phyloP scores from a whole-genome alignment of 2,888 invertebrate genomes.

The Apotomis capreana region DNA sequence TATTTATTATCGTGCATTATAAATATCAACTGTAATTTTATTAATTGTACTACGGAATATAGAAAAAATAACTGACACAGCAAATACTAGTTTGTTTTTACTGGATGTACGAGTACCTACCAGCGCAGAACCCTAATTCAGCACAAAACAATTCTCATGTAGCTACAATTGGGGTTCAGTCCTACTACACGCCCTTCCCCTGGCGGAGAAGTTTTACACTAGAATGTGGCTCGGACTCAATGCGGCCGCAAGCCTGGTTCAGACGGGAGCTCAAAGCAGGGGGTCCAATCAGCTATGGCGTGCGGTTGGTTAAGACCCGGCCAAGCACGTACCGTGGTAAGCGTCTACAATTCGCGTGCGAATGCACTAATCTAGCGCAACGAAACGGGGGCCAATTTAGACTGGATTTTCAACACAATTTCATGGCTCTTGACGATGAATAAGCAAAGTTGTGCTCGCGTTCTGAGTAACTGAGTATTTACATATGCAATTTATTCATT shows the following conservation, averaged over 20 bases:
- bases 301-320: constrained; percentile 11
- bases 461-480: constrained; percentile 8
- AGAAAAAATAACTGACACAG: no score
- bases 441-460: constrained; percentile 21
- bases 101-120: neutral
- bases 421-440: constrained; percentile 31
- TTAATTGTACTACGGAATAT: no score
- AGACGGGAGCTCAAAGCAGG: neutral
- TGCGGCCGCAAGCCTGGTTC: neutral
- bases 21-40: no score
- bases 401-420: constrained; percentile 36
- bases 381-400: constrained; percentile 27
- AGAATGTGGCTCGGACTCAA: neutral
- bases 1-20: no score
- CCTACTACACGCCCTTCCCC: neutral
- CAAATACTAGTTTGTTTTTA: constrained; percentile 10
- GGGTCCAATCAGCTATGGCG: neutral
- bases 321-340: neutral
- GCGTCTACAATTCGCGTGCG: constrained; percentile 18
- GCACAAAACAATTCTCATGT: neutral
- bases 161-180: constrained; percentile 4
- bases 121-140: constrained; percentile 1
- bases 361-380: constrained; percentile 35
- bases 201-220: neutral
- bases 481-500: neutral